These are phyloP conservation scores for Drosophila melanosoma DNA, from an alignment of 2,888 invertebrate genomes.

Conservation along the genomic window DNA sequence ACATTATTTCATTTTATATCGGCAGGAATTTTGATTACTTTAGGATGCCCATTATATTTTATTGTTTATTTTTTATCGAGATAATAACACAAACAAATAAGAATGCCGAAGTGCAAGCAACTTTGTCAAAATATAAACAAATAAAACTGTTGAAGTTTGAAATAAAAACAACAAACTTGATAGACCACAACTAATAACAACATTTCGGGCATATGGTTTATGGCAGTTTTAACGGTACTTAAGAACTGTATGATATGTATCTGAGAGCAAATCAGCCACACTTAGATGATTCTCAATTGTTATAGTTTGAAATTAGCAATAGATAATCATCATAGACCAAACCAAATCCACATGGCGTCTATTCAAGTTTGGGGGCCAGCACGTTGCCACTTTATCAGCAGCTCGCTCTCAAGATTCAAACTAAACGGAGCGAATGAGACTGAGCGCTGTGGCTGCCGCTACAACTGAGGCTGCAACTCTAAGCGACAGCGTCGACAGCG, in stretches of 20 bases:
- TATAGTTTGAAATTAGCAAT: constrained; percentile 11
- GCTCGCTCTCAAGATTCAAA: constrained; percentile 73
- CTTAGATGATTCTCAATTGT: constrained; percentile 13
- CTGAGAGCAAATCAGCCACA: background rate
- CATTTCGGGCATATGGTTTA: background rate
- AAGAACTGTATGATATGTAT: constrained; percentile 4
- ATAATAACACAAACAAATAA: constrained; percentile 26
- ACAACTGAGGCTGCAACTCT: constrained; percentile 11
- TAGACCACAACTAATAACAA: background rate
- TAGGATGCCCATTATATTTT: constrained; percentile 1
- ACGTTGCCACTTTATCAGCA: constrained; percentile 75
- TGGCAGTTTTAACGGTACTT: background rate
- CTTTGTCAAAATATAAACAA: constrained; percentile 28
- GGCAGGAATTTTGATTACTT: constrained; percentile 50
- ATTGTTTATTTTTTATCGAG: constrained; percentile 22
- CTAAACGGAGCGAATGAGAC: constrained; percentile 34
- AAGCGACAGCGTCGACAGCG: constrained; percentile 31
- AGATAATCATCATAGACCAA: constrained; percentile 16
- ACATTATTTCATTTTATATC: constrained; percentile 26
- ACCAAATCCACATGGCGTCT: constrained; percentile 39
- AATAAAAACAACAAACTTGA: background rate
- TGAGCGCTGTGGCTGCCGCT: constrained; percentile 24
- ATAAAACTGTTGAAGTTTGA: background rate
- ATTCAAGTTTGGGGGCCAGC: constrained; percentile 62
- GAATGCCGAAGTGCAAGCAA: constrained; percentile 68